These are phyloP conservation scores for Clarias pachynema DNA, from an alignment of 2,797 vertebrate genomes.

Conservation along the genomic window DNA sequence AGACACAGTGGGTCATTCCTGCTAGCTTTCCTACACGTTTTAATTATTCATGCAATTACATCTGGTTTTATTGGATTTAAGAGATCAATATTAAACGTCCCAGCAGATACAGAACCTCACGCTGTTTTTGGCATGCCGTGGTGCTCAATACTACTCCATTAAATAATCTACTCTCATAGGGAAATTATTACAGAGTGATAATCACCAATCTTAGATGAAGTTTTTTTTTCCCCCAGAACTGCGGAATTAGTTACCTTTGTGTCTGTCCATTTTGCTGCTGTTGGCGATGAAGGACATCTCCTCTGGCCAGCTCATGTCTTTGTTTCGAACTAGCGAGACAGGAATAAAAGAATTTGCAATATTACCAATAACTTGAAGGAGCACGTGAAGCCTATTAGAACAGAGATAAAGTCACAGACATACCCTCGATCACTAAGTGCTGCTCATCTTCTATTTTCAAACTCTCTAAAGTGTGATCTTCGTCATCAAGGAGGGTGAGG, in stretches of 20 bases:
- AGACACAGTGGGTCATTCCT: not conserved
- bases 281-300: conserved; percentile 99
- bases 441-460: conserved; percentile 97
- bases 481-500: conserved; percentile 95
- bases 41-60: conserved; percentile 1
- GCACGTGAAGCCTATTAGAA: conserved; percentile 20
- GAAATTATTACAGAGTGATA: not conserved
- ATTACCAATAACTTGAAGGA: not conserved
- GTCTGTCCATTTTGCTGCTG: conserved; percentile 97
- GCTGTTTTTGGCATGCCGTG: conserved; percentile 3
- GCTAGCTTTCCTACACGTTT: conserved; percentile 5
- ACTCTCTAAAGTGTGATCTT: conserved; percentile 93
- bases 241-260: conserved; percentile 84
- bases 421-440: conserved; percentile 98
- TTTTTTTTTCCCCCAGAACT: not conserved
- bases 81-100: conserved; percentile 23
- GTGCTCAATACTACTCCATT: not conserved
- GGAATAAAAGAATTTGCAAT: conserved; percentile 22
- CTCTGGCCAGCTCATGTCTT: conserved; percentile 99
- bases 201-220: not conserved
- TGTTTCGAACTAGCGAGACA: conserved; percentile 90
- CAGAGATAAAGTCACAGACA: conserved; percentile 1
- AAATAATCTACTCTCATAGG: conserved; percentile 41
- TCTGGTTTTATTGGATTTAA: not conserved
- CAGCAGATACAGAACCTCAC: conserved; percentile 7